Conservation (phyloP, 2,888 invertebrate species). For the Rapana venosa region DNA sequence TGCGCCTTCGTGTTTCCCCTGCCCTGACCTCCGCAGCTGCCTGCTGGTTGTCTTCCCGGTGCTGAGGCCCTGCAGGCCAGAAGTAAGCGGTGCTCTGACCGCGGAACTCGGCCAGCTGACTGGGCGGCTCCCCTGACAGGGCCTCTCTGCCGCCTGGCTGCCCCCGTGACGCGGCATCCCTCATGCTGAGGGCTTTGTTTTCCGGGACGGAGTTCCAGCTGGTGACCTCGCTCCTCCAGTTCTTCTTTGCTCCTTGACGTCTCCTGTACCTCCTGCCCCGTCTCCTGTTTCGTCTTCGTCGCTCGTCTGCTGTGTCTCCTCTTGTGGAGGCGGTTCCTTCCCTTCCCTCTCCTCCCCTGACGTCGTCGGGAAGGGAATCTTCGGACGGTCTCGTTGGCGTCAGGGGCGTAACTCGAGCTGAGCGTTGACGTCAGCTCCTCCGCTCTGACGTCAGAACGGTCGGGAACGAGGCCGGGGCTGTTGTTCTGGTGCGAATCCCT, state of each 20-base stretch:
- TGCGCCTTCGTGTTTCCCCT: not conserved
- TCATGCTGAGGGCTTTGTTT: not conserved
- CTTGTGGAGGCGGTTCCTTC: not conserved
- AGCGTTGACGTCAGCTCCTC: slow-evolving; percentile 12
- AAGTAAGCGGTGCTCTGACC: not conserved
- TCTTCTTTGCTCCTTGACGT: not conserved
- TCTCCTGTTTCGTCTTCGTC: not conserved
- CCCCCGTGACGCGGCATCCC: not conserved
- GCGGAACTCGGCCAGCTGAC: not conserved
- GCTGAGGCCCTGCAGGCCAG: not conserved
- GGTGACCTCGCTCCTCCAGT: not conserved
- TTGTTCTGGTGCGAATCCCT: not conserved
- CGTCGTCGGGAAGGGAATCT: not conserved
- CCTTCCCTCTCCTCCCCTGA: not conserved
- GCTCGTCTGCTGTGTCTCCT: not conserved
- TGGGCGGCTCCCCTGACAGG: not conserved
- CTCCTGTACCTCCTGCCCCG: not conserved
- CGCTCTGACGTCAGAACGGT: slow-evolving; percentile 6
- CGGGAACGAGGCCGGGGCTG: not conserved
- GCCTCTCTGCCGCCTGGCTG: not conserved
- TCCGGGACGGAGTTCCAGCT: not conserved
- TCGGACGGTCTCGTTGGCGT: slow-evolving; percentile 30
- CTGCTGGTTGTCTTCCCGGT: not conserved
- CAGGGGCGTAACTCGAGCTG: slow-evolving; percentile 21
- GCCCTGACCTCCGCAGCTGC: not conserved